Evolutionary conservation across 2,797 vertebrate species (phyloP).

Genomic region (Ctenosaura bakeri): DNA sequence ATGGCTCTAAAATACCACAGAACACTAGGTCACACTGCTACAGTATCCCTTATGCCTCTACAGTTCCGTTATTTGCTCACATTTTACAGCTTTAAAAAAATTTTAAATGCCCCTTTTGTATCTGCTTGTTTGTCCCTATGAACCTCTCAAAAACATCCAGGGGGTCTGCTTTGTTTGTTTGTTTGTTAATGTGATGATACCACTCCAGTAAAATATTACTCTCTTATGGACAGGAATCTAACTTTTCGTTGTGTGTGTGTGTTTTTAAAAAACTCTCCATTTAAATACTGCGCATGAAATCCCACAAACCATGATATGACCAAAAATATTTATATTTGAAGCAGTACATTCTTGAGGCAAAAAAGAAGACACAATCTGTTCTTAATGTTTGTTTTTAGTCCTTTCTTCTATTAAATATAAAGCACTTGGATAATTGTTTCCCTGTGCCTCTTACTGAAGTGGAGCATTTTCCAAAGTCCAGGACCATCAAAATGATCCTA

Average conservation of each 20-base stretch:
- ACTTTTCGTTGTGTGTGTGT: constrained; percentile 7
- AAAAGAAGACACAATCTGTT: constrained; percentile 53
- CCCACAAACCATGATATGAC: constrained; percentile 51
- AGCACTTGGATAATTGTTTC: constrained; percentile 39
- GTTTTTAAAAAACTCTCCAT: constrained; percentile 24
- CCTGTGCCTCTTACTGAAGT: constrained; percentile 25
- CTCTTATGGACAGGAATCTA: background rate
- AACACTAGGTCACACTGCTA: background rate
- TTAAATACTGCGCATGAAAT: constrained; percentile 43
- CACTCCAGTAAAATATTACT: constrained; percentile 22
- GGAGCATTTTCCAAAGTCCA: constrained; percentile 33
- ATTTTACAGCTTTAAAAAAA: constrained; percentile 8
- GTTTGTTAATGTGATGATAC: constrained; percentile 14
- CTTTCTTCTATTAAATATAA: constrained; percentile 31
- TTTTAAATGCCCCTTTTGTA: constrained; percentile 28
- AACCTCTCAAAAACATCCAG: background rate
- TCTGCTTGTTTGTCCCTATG: background rate
- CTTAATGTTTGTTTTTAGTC: constrained; percentile 45
- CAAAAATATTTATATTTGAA: constrained; percentile 56
- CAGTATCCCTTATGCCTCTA: background rate
- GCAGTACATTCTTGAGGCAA: constrained; percentile 50
- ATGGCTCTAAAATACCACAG: background rate
- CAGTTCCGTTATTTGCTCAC: background rate
- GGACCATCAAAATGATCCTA: background rate
- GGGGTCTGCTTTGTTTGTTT: constrained; percentile 7